These are phyloP conservation scores for Gymnoscopelus braueri DNA, from an alignment of 2,797 vertebrate species.

Conservation along the genomic window DNA sequence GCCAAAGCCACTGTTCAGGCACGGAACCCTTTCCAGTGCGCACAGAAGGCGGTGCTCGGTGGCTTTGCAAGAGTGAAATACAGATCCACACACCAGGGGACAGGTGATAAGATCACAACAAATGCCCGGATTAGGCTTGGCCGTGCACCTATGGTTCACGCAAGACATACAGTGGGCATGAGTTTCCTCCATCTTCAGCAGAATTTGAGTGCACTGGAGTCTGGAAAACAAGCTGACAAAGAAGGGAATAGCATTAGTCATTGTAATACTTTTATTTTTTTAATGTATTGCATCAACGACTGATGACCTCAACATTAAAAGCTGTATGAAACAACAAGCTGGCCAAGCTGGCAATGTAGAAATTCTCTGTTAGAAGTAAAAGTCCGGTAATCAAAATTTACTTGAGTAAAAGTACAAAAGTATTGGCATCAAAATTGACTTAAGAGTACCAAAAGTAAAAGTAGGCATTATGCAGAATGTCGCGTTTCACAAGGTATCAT, in stretches of 20 bases:
- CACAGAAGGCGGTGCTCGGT: conserved; percentile 93
- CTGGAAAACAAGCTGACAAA: conserved; percentile 41
- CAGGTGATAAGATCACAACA: conserved; percentile 91
- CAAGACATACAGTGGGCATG: conserved; percentile 93
- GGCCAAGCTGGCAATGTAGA: too few relatives aligned
- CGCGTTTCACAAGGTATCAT: too few relatives aligned
- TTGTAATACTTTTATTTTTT: not conserved
- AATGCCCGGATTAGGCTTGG: conserved; percentile 85
- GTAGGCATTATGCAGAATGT: too few relatives aligned
- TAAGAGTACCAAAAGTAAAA: too few relatives aligned
- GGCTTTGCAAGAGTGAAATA: conserved; percentile 94
- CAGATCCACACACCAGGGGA: conserved; percentile 90
- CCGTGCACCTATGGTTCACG: conserved; percentile 90
- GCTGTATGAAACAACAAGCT: too few relatives aligned
- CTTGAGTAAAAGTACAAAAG: too few relatives aligned
- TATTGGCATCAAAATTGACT: too few relatives aligned
- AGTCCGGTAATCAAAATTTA: too few relatives aligned
- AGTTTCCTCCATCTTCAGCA: conserved; percentile 78
- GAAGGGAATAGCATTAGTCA: conserved; percentile 12
- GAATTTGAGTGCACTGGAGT: not conserved
- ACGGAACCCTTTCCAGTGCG: conserved; percentile 90
- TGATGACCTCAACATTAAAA: too few relatives aligned
- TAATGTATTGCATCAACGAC: too few relatives aligned
- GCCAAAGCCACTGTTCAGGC: conserved; percentile 93
- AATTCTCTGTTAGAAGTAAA: too few relatives aligned